Evolutionary conservation across 2,113 vertebrate species (phyloP), one percentile per base, ranked within the genome.

Genomic region (Hippopotamus amphibius): DNA sequence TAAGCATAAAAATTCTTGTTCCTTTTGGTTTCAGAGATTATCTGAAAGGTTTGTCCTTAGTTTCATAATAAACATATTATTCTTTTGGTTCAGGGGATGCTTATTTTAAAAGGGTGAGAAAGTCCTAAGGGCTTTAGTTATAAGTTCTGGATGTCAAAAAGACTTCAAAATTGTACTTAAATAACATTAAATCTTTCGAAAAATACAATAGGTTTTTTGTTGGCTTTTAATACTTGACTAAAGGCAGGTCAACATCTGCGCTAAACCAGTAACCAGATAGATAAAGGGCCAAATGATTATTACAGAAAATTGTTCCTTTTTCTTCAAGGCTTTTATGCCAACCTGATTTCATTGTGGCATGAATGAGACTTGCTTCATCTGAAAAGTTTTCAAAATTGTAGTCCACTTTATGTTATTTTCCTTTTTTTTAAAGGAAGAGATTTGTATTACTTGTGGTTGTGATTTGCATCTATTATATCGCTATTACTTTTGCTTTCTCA

Each of bases 131-230:
- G 96, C 95, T 95, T 66, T 98, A 92, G 79, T 96, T 97, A 88
- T 97, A 97, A 96, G 97, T 96, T 83, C 91, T 96, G 80, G 93
- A 97, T 98, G 97, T 98, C 97, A 98, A 89, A 97, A 97, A 98
- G 95, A 86, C 97, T 92, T 93, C 53, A 82, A 82, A 97, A 96
- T 98, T 98, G 93, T 97, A 88, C 98, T 98, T 98, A 98, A 98
- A 97, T 84, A 98, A 96, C 98, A 97, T 96, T 96, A 98, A 98
- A 98, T 96, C 97, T 97, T 98, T 98, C 95, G 98, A 96, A 93
- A 98, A 98, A 97, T 97, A 99, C 97, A 99, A 98, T 98, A 97
- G 97, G 93, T 92, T 98, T 99, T 98, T 98, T 99, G 98, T 99
- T 98, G 88, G 77, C 97, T 97, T 98, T 98, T 98, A 98, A 98